Conservation (phyloP, 2,888 invertebrate species). For the Drosophila nr. fundita region DNA sequence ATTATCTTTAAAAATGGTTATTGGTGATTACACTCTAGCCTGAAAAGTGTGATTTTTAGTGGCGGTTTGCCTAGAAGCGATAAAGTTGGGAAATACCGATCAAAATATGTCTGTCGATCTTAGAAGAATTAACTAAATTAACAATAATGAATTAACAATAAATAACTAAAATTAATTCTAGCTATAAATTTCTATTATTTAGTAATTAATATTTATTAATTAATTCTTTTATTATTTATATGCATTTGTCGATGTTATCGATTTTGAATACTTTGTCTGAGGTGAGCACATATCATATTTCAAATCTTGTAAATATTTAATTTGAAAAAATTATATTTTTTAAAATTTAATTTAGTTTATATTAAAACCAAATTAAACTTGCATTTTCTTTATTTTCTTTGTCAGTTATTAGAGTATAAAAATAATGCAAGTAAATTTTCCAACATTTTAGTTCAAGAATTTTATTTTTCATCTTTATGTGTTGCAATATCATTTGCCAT, state of each 20-base stretch:
- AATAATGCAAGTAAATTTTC: neutral
- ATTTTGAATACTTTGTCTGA: neutral
- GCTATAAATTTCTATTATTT: neutral
- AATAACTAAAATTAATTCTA: neutral
- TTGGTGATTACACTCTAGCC: neutral
- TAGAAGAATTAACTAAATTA: no score
- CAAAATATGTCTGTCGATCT: rapidly evolving
- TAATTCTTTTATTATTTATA: neutral
- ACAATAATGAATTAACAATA: no score
- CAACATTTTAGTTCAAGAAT: neutral
- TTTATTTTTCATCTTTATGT: rapidly evolving
- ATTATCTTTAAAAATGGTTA: neutral
- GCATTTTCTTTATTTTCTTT: neutral
- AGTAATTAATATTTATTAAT: no score
- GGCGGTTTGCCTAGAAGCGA: neutral
- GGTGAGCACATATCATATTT: neutral
- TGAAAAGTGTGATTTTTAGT: neutral
- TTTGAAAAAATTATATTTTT: neutral
- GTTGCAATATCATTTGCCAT: neutral
- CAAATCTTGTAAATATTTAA: neutral
- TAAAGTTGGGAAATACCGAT: neutral
- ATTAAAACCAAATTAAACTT: no score
- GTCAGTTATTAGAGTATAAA: neutral
- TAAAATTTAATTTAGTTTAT: no score
- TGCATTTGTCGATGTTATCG: no score